phyloP scores from a whole-genome alignment of 1,140 invertebrate genomes.

The Bradysia coprophila region DNA sequence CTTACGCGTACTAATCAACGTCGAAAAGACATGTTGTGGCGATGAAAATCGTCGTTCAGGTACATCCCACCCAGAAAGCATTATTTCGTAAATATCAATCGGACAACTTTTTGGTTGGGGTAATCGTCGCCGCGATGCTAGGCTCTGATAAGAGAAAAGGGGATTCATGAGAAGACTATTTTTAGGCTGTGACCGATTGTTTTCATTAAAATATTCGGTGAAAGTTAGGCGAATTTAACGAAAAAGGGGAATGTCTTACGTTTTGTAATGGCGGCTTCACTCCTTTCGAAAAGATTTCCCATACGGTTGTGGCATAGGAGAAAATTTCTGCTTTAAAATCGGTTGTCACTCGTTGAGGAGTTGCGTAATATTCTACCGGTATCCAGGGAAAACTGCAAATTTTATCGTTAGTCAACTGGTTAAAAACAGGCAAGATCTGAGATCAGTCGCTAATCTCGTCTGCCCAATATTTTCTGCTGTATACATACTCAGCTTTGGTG shows the following conservation, averaged over 20 bases:
- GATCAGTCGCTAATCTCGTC: neutral
- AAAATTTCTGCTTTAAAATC: constrained; percentile 59
- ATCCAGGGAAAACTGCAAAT: constrained; percentile 70
- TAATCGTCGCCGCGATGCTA: constrained; percentile 50
- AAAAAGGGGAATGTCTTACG: too few relatives aligned
- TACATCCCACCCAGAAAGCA: constrained; percentile 76
- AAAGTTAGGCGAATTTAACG: too few relatives aligned
- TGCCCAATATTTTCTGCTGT: too few relatives aligned
- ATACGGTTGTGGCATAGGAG: constrained; percentile 75
- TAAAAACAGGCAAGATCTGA: neutral
- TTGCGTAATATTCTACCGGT: constrained; percentile 55
- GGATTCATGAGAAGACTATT: too few relatives aligned
- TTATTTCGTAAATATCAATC: constrained; percentile 60
- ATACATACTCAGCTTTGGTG: constrained; percentile 41
- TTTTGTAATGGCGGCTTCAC: constrained; percentile 25
- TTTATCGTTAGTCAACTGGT: constrained; percentile 2
- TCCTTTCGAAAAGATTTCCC: constrained; percentile 76
- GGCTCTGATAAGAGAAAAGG: too few relatives aligned
- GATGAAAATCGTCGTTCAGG: constrained; percentile 45
- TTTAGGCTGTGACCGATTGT: too few relatives aligned
- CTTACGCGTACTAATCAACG: constrained; percentile 5
- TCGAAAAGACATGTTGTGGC: constrained; percentile 34
- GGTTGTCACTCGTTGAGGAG: constrained; percentile 39
- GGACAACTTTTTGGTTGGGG: constrained; percentile 56
- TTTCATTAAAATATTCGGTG: too few relatives aligned